A percentile compares a stretch with the other conserved stretches of the same genome.
phyloP scores from a whole-genome alignment of 2,888 invertebrate genomes.

The Ganaspis brasiliensis region DNA sequence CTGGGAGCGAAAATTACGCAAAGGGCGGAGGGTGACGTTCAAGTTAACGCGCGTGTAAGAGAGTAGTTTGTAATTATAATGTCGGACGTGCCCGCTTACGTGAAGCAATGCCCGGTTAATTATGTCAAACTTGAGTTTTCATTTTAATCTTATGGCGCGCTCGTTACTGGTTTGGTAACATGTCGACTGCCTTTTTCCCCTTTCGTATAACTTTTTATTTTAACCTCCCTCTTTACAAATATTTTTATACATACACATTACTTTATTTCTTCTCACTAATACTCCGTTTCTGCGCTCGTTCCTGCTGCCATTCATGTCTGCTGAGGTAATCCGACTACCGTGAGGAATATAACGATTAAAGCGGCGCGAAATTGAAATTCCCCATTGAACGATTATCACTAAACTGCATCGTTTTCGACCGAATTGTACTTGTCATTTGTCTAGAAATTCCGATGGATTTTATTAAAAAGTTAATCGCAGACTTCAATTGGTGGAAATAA shows the following conservation, averaged over 20 bases:
- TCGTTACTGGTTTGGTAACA: slow-evolving; percentile 40
- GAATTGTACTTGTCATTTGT: slow-evolving; percentile 34
- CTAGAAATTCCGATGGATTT: slow-evolving; percentile 4
- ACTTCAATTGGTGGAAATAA: neutral
- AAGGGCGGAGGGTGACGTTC: slow-evolving; percentile 41
- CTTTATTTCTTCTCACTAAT: neutral
- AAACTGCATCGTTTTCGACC: slow-evolving; percentile 31
- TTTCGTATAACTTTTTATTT: neutral
- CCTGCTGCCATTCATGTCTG: slow-evolving; percentile 20
- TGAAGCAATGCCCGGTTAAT: slow-evolving; percentile 65
- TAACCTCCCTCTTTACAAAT: neutral
- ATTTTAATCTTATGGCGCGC: slow-evolving; percentile 59
- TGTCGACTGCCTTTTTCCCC: slow-evolving; percentile 35
- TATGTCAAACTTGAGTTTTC: slow-evolving; percentile 68
- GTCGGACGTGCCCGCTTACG: slow-evolving; percentile 62
- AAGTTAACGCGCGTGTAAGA: slow-evolving; percentile 48
- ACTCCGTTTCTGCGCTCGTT: neutral
- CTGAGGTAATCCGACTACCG: slow-evolving; percentile 32
- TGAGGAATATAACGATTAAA: slow-evolving; percentile 39
- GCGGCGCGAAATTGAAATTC: slow-evolving; percentile 38
- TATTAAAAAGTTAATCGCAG: slow-evolving; percentile 39
- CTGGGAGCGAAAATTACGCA: slow-evolving; percentile 56
- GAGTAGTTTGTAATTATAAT: slow-evolving; percentile 70
- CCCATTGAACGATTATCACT: slow-evolving; percentile 32
- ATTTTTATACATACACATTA: neutral